These are phyloP conservation scores for Amiota minor DNA, from an alignment of 2,888 invertebrate species.

Conservation along the genomic window DNA sequence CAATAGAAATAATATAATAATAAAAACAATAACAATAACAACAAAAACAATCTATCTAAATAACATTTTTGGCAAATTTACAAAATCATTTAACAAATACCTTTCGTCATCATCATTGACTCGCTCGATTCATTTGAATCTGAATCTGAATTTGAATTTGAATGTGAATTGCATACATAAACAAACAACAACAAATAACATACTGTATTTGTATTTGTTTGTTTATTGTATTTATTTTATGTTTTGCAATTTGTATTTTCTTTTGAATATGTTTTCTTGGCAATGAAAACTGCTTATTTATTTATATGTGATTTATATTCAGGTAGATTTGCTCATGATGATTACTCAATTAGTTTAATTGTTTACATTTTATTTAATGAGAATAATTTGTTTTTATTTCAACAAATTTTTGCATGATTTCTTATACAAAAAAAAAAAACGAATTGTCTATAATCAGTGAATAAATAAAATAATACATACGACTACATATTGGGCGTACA, in stretches of 20 bases:
- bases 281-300: background rate
- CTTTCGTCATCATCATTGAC: too few relatives aligned
- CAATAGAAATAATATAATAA: too few relatives aligned
- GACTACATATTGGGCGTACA: too few relatives aligned
- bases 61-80: conserved; percentile 46
- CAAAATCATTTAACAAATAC: conserved; percentile 35
- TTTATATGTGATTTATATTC: background rate
- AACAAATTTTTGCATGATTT: background rate
- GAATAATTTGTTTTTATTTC: background rate
- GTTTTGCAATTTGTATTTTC: too few relatives aligned
- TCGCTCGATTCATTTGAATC: background rate
- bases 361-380: background rate
- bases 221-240: too few relatives aligned
- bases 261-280: conserved; percentile 1
- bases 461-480: too few relatives aligned
- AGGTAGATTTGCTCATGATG: background rate
- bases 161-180: background rate
- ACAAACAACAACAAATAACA: background rate
- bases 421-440: background rate
- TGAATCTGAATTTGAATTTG: background rate
- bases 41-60: conserved; percentile 40
- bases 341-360: conserved; percentile 2
- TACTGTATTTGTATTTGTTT: background rate
- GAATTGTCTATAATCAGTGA: background rate
- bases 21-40: background rate